Evolutionary conservation across 2,797 vertebrate genomes (phyloP), one percentile per base, ranked within the genome.

Genomic region (Oophaga sylvatica): DNA sequence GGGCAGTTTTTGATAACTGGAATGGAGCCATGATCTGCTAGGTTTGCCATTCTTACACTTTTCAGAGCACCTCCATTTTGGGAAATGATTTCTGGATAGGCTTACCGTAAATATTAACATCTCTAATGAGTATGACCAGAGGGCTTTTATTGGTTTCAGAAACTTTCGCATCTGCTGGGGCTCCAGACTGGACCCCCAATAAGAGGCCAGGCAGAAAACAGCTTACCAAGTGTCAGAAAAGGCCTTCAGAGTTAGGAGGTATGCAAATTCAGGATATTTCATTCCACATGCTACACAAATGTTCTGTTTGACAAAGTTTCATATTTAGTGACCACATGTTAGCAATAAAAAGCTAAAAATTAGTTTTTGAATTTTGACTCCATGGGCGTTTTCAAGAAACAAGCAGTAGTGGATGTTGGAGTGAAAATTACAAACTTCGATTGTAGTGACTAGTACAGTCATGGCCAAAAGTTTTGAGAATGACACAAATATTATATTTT

Each of bases 301-400:
- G 20, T 63, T 22, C 20, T 22, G 62, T 10, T 0, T 22, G 6
- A 26, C 26, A 26, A 26, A 26, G 26, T 26, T 26, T 26, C 26
- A 26, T 26, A 26, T 26, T 26, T 26, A 26, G 12, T 70, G 29
- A 35, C 78, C 73, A 87, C 53, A 78, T 87, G 86, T 60, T 83
- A 26, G 26, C 26, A 17, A 45, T 48, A 87, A 87, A 67, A 81
- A 10, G 35, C 22, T 20, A 73, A 73, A 67, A 26, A 68, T 57
- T 29, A 59, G 41, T 8, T 85, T 57, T 26, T 26, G 26, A 26
- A 26, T 26, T 26, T 26, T 26, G 26, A 26, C 26, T 26, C 26
- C 26, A 26, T 26, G 26, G 26, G 26, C 26, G 26, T 26, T 26
- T 26, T 26, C 26, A 26, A 26, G 26, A 26, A 26, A 26, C 26